Evolutionary conservation across 2,888 invertebrate species (phyloP).

Genomic region (Ecdyonurus torrentis): DNA sequence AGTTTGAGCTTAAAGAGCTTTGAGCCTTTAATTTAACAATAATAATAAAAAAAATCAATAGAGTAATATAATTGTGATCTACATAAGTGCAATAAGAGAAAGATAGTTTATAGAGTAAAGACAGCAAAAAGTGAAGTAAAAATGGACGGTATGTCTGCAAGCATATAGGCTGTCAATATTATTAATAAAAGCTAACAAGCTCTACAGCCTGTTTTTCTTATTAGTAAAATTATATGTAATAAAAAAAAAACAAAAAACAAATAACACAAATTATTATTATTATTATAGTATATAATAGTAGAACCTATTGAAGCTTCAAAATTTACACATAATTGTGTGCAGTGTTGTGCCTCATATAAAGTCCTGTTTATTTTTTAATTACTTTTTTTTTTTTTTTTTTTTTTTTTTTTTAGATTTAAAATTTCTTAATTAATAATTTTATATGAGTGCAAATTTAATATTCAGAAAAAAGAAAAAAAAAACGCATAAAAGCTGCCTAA

Average conservation of each 20-base stretch:
- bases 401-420: too few relatives aligned
- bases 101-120: not conserved
- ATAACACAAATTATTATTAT: not conserved
- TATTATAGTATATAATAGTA: not conserved
- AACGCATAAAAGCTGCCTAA: not conserved
- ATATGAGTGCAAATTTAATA: not conserved
- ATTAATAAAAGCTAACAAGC: too few relatives aligned
- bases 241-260: too few relatives aligned
- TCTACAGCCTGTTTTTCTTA: not conserved
- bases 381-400: too few relatives aligned
- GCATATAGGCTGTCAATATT: not conserved
- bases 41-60: too few relatives aligned
- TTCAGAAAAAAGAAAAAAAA: not conserved
- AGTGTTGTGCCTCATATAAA: not conserved
- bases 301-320: constrained; percentile 1
- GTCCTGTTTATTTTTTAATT: too few relatives aligned
- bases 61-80: not conserved
- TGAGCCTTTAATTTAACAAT: too few relatives aligned
- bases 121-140: not conserved
- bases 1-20: not conserved
- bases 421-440: not conserved
- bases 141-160: not conserved
- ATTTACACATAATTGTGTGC: not conserved
- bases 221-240: too few relatives aligned
- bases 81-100: not conserved